Evolutionary conservation across 2,113 vertebrate genomes (phyloP).

Genomic region (Triplophysa siluroides): DNA sequence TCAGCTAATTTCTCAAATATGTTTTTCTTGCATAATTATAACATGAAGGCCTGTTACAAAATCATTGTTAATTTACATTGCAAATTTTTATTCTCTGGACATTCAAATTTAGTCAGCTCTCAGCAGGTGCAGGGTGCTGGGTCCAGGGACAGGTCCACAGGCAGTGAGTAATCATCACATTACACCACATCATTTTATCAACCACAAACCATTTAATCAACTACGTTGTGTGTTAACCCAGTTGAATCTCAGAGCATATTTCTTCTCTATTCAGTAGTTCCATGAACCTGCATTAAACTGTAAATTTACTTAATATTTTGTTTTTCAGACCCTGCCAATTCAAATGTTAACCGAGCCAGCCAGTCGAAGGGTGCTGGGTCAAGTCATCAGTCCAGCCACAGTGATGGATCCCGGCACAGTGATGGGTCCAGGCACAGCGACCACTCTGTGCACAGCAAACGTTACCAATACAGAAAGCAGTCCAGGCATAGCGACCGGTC

Average conservation of each 20-base stretch:
- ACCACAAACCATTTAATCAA: neutral
- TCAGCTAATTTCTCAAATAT: neutral
- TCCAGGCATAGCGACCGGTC: neutral
- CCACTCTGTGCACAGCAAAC: too few species aligned
- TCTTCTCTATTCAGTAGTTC: neutral
- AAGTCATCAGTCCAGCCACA: neutral
- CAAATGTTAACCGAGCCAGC: neutral
- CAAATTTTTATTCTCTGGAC: neutral
- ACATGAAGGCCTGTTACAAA: neutral
- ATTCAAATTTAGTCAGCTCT: neutral
- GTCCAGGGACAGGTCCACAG: conserved; percentile 8
- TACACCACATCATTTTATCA: neutral
- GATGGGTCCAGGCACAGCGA: neutral
- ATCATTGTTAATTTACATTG: neutral
- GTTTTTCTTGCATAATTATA: neutral
- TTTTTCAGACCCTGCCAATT: neutral
- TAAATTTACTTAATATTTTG: neutral
- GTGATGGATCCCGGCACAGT: neutral
- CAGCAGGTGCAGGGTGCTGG: neutral
- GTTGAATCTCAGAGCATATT: neutral
- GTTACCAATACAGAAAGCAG: too few species aligned
- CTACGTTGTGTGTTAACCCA: neutral
- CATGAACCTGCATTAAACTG: neutral
- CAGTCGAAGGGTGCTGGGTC: neutral
- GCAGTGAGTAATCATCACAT: conserved; percentile 9